A percentile compares a stretch with the other conserved stretches of the same genome.
phyloP scores from a whole-genome alignment of 2,113 vertebrate species.

The Vulpes ferrilata region DNA sequence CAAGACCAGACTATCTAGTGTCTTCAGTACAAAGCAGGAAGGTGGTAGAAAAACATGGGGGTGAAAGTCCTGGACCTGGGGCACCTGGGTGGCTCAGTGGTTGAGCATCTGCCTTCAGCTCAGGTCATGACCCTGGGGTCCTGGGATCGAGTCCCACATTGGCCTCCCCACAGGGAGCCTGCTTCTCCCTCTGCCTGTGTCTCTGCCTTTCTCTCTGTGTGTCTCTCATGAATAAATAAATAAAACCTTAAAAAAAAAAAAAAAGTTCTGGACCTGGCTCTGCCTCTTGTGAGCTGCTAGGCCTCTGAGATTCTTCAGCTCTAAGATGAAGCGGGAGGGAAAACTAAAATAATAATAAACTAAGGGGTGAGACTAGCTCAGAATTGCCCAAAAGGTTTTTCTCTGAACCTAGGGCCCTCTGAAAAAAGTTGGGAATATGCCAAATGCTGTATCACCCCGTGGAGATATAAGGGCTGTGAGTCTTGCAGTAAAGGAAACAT shows the following conservation, averaged over 20 bases:
- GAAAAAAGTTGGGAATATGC: not conserved
- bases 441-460: not conserved
- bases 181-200: too few species aligned
- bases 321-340: not conserved
- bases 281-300: not conserved
- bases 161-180: too few species aligned
- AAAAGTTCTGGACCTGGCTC: too few species aligned
- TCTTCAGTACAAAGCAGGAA: not conserved
- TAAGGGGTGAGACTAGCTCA: not conserved
- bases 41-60: accelerated
- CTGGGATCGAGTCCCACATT: too few species aligned
- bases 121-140: too few species aligned
- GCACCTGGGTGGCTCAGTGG: too few species aligned
- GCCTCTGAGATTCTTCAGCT: not conserved
- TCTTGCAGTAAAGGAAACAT: not conserved
- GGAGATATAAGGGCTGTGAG: not conserved
- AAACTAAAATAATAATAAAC: not conserved
- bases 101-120: too few species aligned
- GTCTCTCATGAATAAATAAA: too few species aligned
- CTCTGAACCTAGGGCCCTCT: not conserved
- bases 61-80: too few species aligned
- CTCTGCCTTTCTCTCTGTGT: too few species aligned
- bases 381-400: not conserved
- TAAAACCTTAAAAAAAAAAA: too few species aligned
- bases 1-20: not conserved